Evolutionary conservation across 2,113 vertebrate genomes (phyloP).

Genomic region (Podilymbus podiceps): DNA sequence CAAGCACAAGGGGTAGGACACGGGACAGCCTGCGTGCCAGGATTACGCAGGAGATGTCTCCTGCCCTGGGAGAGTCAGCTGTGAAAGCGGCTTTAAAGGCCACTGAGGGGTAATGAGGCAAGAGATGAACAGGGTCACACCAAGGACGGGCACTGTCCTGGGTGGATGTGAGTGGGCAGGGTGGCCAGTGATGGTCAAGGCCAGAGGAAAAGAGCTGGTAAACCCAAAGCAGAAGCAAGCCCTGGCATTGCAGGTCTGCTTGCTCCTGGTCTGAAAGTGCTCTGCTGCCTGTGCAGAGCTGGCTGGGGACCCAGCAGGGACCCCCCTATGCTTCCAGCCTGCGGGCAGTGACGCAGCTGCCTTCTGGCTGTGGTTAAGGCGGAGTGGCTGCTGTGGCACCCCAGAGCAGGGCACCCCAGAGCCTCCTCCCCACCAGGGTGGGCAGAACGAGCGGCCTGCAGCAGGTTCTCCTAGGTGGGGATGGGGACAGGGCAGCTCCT

Average conservation of each 20-base stretch:
- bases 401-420: background rate
- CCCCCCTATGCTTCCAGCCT: background rate
- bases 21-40: background rate
- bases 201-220: background rate
- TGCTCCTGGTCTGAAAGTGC: background rate
- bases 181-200: background rate
- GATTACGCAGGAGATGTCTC: background rate
- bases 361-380: background rate
- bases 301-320: background rate
- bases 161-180: background rate
- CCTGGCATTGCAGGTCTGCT: background rate
- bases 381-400: accelerated
- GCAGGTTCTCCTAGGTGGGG: background rate
- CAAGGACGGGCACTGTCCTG: accelerated
- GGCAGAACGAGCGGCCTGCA: background rate
- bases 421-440: accelerated
- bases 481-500: background rate
- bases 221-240: background rate
- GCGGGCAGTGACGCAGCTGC: accelerated
- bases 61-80: background rate
- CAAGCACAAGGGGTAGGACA: background rate
- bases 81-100: background rate
- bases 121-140: background rate
- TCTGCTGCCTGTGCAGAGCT: background rate
- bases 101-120: background rate